Base-by-base conservation (phyloP, 2,113 vertebrate species). In the Pycnonotus jocosus region DNA sequence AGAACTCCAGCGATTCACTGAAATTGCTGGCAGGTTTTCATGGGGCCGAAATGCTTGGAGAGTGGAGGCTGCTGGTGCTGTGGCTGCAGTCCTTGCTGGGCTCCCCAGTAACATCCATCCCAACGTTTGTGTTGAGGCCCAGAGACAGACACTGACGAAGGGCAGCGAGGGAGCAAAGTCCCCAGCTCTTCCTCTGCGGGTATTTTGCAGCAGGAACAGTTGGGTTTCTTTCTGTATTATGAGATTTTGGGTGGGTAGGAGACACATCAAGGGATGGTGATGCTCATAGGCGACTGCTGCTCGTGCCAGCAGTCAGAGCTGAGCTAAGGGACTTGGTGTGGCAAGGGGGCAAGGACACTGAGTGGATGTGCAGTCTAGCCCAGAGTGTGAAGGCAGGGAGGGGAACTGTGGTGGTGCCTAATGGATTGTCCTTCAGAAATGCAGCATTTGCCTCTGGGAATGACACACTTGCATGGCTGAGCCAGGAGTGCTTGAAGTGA, bases 1-100 rank as follows among this genome's bases (percentile, higher is more conserved):
- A 40, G 82, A 83, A 22, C 68, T 92, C 8, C 12, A 68, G 47
- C 44, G 47, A 37, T 45, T 83, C 3, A 0, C 56, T 83, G 50
- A 38, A 65, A 80, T 54, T 54, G 45, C 88, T 73, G 27, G 22
- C 18, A 8, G 0, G 1, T 33, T 88, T 61, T 68, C 1, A 0
- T 4, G 3, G 48, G 37, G 1, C 44, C 0, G 0, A 65, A 68
- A 35, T 1, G 0, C 38, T 48, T 1, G 0, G 24, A 37, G 54
- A 21, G 40, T 42, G 56, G 66, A 60, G 76, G 54, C 28, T 30
- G 60, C n/a, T 17, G 60, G 37, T 9, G 7, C 6, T 21, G 5
- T 6, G 8, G 50, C 50, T n/a, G 2, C 2, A 0, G 64, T 54
- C 16, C 19, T 30, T 1, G 3, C 57, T 1, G 3, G 53, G 57